Evolutionary conservation across 2,797 vertebrate genomes (phyloP), one percentile per base, ranked within the genome.

Genomic region (Nyctalus aviator): DNA sequence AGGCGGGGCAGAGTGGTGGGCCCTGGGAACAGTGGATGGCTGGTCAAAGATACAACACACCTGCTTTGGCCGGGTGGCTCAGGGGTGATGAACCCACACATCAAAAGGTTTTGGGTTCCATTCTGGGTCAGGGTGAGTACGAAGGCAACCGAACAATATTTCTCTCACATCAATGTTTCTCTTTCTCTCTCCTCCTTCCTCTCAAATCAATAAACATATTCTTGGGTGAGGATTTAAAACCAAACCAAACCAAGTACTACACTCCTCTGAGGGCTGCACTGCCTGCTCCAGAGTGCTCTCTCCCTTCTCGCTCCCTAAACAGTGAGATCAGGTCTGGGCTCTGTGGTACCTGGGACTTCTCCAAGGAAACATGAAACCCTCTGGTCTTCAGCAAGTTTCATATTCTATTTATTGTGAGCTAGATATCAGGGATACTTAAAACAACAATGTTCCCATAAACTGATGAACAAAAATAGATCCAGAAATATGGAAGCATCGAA

Each of bases 311-410:
- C n/a, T 46, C 17, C 35, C 46, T 72, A 0, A 9, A 53, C 35
- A 73, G 37, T 41, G 46, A 93, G 87, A 35, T 62, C 57, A 8
- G 66, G 53, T 55, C 12, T 50, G 84, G 73, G 27, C 41, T 44
- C 68, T 15, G 44, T 30, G 44, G 75, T 53, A 79, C 37, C 41
- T 7, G 30, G 35, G 59, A 64, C 37, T 87, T 81, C 69, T 78
- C 37, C 17, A 82, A 41, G 35, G 18, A 62, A 62, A 62, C 27
- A 53, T 25, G 75, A 92, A 81, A 71, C 83, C 50, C 69, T 88
- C 76, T 78, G 37, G 44, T 55, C 76, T 91, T 90, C 27, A 79
- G 71, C n/a, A 77, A 88, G 57, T 69, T 81, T 88, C 20, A 88
- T 15, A 46, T 78, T 23, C 64, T 68, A 53, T 75, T 92, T 79